A percentile compares a stretch with the other conserved stretches of the same genome.
Conservation (phyloP, 2,113 vertebrate species). For the Megaleporinus macrocephalus region DNA sequence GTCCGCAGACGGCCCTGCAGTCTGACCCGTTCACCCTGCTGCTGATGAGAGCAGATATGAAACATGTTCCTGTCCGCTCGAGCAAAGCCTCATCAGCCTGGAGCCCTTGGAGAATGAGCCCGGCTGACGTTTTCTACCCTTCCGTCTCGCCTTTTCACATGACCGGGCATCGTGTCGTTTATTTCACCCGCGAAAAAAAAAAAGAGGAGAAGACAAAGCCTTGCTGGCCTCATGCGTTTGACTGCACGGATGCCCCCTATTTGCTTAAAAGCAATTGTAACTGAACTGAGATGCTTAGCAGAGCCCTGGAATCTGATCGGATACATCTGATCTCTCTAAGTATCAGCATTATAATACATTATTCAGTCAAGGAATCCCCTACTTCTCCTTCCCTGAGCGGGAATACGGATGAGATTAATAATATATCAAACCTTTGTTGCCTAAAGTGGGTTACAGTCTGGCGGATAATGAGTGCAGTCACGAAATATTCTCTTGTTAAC, state of each 20-base stretch:
- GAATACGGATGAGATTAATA: constrained; percentile 14
- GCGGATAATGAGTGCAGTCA: background rate
- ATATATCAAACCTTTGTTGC: constrained; percentile 25
- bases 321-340: constrained; percentile 7
- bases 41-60: constrained; percentile 38
- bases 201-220: background rate
- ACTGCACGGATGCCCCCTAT: background rate
- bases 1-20: constrained; percentile 2
- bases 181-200: background rate
- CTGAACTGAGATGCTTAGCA: background rate
- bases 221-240: background rate
- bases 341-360: constrained; percentile 22
- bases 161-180: background rate
- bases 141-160: background rate
- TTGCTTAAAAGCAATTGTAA: constrained; percentile 9
- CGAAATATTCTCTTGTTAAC: constrained; percentile 16
- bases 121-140: background rate
- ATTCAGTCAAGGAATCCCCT: background rate
- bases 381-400: background rate
- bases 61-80: constrained; percentile 22
- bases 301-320: background rate
- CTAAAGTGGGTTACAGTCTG: constrained; percentile 36
- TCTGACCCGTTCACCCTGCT: constrained; percentile 5
- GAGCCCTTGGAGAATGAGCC: constrained; percentile 16
- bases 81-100: background rate